Evolutionary conservation across 2,113 vertebrate genomes (phyloP).

Genomic region (Aplodontia rufa): DNA sequence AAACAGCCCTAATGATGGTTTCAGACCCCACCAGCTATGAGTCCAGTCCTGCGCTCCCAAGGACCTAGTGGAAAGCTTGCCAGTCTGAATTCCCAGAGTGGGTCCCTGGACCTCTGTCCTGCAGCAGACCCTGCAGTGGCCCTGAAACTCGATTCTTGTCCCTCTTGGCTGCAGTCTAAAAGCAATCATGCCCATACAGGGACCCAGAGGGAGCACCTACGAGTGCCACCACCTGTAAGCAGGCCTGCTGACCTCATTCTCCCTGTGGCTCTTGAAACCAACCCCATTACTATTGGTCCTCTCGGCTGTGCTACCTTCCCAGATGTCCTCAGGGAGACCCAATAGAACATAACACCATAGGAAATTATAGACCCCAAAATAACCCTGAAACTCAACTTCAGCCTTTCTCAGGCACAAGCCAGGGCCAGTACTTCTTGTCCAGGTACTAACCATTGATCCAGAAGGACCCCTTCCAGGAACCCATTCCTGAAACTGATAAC

Average conservation of each 20-base stretch:
- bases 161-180: neutral
- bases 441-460: neutral
- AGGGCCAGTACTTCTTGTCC: neutral
- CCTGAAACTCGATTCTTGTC: neutral
- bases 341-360: neutral
- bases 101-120: neutral
- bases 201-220: neutral
- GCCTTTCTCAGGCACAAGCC: too few species aligned
- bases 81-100: neutral
- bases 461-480: neutral
- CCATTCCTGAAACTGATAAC: neutral
- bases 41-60: neutral
- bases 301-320: neutral
- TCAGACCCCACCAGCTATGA: neutral
- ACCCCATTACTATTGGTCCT: neutral
- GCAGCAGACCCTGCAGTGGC: neutral
- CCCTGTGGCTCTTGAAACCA: neutral
- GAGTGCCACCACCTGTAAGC: neutral
- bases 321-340: neutral
- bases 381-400: neutral
- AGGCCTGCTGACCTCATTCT: neutral
- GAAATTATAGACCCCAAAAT: neutral
- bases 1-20: neutral
- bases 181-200: neutral
- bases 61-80: neutral